Evolutionary conservation across 2,888 invertebrate species (phyloP).

Genomic region (Lacanobia oleracea): DNA sequence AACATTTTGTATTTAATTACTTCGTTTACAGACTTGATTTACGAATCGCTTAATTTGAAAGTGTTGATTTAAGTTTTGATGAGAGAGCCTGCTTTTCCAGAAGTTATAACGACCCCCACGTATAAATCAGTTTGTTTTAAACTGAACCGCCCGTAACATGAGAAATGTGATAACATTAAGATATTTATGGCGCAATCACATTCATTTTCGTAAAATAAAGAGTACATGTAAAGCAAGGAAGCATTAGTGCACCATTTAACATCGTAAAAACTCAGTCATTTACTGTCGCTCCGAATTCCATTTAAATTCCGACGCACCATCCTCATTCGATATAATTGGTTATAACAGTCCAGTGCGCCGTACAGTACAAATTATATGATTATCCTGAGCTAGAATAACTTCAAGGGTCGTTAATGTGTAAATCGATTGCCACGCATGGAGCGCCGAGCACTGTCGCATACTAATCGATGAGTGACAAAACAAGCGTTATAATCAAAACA

Average conservation of each 20-base stretch:
- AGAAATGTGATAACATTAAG: constrained; percentile 55
- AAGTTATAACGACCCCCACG: constrained; percentile 67
- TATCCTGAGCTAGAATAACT: constrained; percentile 74
- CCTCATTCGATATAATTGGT: constrained; percentile 75
- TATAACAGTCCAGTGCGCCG: constrained; percentile 70
- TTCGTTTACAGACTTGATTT: constrained; percentile 81
- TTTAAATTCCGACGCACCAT: constrained; percentile 74
- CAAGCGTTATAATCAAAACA: constrained; percentile 58
- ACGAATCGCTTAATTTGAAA: constrained; percentile 82
- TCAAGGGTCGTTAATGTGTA: constrained; percentile 79
- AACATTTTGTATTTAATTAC: constrained; percentile 83
- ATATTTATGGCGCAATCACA: constrained; percentile 62
- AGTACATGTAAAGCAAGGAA: constrained; percentile 45
- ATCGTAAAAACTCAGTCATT: constrained; percentile 62
- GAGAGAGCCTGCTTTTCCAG: constrained; percentile 68
- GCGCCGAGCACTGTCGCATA: constrained; percentile 66
- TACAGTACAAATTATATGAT: constrained; percentile 72
- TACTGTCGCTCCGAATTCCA: constrained; percentile 64
- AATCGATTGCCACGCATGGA: constrained; percentile 79
- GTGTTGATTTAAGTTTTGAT: constrained; percentile 83
- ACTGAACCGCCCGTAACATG: constrained; percentile 58
- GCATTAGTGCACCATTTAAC: constrained; percentile 51
- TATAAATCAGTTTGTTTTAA: constrained; percentile 70
- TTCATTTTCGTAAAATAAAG: constrained; percentile 54
- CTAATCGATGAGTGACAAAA: constrained; percentile 65